phyloP scores from a whole-genome alignment of 2,113 vertebrate species.

The Brienomyrus longianalis region DNA sequence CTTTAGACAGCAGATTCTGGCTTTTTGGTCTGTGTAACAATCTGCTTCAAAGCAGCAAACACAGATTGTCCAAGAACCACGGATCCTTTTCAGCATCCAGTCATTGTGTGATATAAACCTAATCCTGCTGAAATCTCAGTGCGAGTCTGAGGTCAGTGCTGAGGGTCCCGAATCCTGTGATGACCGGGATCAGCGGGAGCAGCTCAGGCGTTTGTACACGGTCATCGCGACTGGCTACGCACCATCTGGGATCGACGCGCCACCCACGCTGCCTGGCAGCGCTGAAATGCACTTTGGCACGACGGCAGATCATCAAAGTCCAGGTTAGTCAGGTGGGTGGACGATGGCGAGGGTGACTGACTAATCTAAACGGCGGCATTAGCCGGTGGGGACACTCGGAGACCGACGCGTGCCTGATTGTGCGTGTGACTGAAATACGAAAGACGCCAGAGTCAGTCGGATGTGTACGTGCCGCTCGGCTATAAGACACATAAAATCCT shows the following conservation, averaged over 20 bases:
- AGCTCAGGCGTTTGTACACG: no score
- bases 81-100: background rate
- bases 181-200: background rate
- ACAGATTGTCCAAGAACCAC: background rate
- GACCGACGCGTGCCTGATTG: background rate
- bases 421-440: background rate
- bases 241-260: background rate
- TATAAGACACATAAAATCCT: background rate
- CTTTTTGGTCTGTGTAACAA: background rate
- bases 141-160: background rate
- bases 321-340: background rate
- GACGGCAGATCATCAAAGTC: conserved; percentile 5
- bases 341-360: background rate
- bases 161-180: background rate
- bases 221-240: background rate
- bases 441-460: background rate
- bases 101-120: background rate
- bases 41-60: background rate
- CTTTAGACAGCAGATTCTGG: background rate
- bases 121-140: background rate
- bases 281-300: background rate
- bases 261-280: background rate
- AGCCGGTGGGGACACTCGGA: background rate
- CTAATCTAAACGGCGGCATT: background rate
- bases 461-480: background rate